Base-by-base conservation (phyloP, 1,140 invertebrate species). In the Eurytemora carolleeae region DNA sequence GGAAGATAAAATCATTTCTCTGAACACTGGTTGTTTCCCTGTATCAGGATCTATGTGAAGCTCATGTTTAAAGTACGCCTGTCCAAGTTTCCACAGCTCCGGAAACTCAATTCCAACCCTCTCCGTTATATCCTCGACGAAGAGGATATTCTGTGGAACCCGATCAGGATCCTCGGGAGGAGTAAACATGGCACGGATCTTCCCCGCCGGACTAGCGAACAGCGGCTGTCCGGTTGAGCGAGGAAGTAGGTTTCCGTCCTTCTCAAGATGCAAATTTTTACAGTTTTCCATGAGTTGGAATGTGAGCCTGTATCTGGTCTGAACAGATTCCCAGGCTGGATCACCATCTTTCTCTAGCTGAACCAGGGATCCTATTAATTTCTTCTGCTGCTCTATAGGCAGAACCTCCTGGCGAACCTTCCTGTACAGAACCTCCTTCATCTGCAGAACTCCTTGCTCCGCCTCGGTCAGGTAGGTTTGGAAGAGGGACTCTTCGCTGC, bases 351-450 rank as follows among this genome's bases (percentile, higher is more conserved):
- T 74, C 66, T 86, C 85, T 55, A 88, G 70, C 56, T 74, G 77
- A 2, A 80, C 79, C 55, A 83, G 65, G 66, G 76, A 76, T 2
- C 76, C 73, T 65, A 94, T 89, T 20, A 91, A 74, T 69, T 89
- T 88, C 67, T 90, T 94, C 70, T 97, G 93, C 67, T 95, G 87
- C 64, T 97, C 92, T 17, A 95, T 79, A 66, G 84, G 82, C 64
- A 80, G 85, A 89, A 76, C 91, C 85, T 56, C 60, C 65, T 87
- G 83, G 57, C 87, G 79, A 54, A 98, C 78, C 71, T 87, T 87
- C 31, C 79, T 80, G 66, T 83, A 78, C 21, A 98, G 72, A 67
- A 86, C 82, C 26, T 82, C 78, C 68, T 87, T 79, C 58, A 98
- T 80, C 55, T 81, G 79, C 56, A 79, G 76, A 63, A 98, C 91